phyloP scores from a whole-genome alignment of 2,113 vertebrate genomes.

The Nyctibius bracteatus region DNA sequence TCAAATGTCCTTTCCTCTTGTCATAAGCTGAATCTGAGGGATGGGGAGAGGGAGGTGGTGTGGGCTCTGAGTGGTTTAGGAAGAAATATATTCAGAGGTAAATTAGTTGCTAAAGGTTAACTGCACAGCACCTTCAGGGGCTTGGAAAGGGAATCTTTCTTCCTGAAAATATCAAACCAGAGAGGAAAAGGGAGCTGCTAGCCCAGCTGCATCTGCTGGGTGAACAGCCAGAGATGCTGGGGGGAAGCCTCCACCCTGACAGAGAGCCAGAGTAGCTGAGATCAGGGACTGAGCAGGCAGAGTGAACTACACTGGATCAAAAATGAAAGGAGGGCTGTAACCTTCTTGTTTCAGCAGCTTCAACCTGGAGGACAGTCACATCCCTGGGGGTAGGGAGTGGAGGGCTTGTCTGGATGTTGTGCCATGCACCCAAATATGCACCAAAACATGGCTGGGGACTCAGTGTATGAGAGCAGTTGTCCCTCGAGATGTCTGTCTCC shows the following conservation, averaged over 20 bases:
- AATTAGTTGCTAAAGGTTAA: background rate
- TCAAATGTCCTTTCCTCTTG: background rate
- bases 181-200: background rate
- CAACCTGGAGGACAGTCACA: background rate
- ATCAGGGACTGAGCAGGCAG: background rate
- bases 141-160: background rate
- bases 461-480: accelerated
- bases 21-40: background rate
- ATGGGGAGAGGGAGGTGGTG: background rate
- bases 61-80: background rate
- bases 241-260: background rate
- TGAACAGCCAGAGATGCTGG: background rate
- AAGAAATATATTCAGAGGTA: background rate
- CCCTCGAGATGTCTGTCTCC: background rate
- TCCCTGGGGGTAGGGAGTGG: background rate
- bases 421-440: no score
- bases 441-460: background rate
- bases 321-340: background rate
- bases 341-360: background rate
- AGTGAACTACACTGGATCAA: background rate
- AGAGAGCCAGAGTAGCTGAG: background rate
- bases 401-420: background rate
- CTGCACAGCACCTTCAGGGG: background rate
- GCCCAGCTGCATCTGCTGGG: background rate
- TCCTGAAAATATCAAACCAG: background rate